phyloP scores from a whole-genome alignment of 2,797 vertebrate species.

The Diplodus puntazzo region DNA sequence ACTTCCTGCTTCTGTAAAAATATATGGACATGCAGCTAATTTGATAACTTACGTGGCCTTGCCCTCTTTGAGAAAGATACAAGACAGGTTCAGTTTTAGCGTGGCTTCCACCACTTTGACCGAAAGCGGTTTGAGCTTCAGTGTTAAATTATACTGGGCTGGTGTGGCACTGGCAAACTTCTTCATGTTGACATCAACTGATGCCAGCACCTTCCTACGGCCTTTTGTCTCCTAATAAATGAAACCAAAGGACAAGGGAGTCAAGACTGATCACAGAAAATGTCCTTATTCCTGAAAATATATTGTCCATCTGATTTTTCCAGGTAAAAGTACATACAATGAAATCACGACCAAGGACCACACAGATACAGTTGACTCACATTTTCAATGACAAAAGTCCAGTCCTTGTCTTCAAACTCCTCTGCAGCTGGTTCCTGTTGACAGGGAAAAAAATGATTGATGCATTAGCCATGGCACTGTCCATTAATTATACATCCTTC shows the following conservation, averaged over 20 bases:
- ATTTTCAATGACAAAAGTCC: slow-evolving; percentile 93
- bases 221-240: slow-evolving; percentile 90
- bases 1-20: background rate
- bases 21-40: background rate
- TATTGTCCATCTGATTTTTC: background rate
- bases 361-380: slow-evolving; percentile 77
- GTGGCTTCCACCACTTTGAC: slow-evolving; percentile 92
- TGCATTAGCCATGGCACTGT: background rate
- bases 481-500: background rate
- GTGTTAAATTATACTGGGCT: slow-evolving; percentile 83
- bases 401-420: slow-evolving; percentile 94
- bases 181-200: slow-evolving; percentile 89
- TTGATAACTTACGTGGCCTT: slow-evolving; percentile 92
- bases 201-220: slow-evolving; percentile 90
- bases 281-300: background rate
- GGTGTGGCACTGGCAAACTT: slow-evolving; percentile 86
- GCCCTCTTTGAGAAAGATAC: slow-evolving; percentile 91
- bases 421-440: slow-evolving; percentile 90
- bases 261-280: background rate
- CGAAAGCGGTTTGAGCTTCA: slow-evolving; percentile 90
- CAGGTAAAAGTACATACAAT: background rate
- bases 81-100: slow-evolving; percentile 89
- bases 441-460: background rate
- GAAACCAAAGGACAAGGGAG: background rate
- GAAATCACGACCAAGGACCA: background rate